phyloP scores from a whole-genome alignment of 2,797 vertebrate genomes.

The Brachymystax lenok region DNA sequence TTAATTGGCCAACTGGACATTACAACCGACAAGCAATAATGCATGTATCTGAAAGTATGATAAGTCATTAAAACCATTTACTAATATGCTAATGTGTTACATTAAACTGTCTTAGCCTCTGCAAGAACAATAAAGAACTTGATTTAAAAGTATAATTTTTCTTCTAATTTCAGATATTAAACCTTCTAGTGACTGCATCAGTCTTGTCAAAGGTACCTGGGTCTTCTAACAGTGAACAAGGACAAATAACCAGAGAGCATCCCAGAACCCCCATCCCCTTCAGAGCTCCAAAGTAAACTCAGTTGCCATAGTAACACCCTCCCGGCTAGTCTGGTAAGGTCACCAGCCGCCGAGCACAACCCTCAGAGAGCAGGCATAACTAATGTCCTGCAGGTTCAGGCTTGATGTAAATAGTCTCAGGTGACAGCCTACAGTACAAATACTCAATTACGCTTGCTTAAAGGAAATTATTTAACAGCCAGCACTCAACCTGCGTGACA shows the following conservation, averaged over 20 bases:
- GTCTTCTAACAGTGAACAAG: constrained; percentile 33
- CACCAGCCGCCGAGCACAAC: constrained; percentile 79
- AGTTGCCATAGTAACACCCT: constrained; percentile 89
- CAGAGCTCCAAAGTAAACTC: constrained; percentile 64
- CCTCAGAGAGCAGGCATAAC: constrained; percentile 86
- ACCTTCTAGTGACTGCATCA: constrained; percentile 53
- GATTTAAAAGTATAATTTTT: constrained; percentile 61
- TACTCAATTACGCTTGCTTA: constrained; percentile 96
- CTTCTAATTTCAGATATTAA: constrained; percentile 56
- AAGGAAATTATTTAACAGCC: constrained; percentile 95
- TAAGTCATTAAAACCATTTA: constrained; percentile 65
- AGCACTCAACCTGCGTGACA: constrained; percentile 94
- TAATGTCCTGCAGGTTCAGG: constrained; percentile 86
- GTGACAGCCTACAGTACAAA: constrained; percentile 91
- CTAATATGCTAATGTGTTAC: constrained; percentile 70
- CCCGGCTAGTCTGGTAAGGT: constrained; percentile 85
- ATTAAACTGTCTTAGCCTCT: constrained; percentile 62
- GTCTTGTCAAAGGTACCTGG: constrained; percentile 38
- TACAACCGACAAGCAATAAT: constrained; percentile 50
- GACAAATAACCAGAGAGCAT: constrained; percentile 56
- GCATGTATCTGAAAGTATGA: constrained; percentile 66
- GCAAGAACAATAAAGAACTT: constrained; percentile 68
- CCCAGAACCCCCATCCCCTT: constrained; percentile 49
- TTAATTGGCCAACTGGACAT: constrained; percentile 62
- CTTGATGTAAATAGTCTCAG: constrained; percentile 93